These are phyloP conservation scores for Eubucco bourcierii DNA, from an alignment of 2,113 vertebrate species.

Conservation along the genomic window DNA sequence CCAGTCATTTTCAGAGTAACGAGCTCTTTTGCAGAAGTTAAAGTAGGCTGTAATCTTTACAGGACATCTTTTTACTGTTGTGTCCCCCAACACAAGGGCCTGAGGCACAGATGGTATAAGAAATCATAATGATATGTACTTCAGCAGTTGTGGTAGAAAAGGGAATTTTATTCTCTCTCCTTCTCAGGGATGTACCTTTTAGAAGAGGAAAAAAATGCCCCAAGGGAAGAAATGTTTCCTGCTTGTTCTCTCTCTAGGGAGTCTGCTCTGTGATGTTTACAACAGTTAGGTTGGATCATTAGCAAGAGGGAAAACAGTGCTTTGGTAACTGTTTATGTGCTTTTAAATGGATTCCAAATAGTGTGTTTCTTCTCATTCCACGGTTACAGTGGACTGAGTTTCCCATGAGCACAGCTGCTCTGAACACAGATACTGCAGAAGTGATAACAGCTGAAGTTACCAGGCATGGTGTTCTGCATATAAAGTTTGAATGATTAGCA, in stretches of 20 bases:
- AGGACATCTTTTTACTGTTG: conserved; percentile 31
- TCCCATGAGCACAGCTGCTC: not conserved
- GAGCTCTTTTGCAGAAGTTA: not conserved
- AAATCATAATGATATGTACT: conserved; percentile 1
- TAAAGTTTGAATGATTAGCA: not conserved
- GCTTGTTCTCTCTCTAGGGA: conserved; percentile 34
- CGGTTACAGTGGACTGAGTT: not conserved
- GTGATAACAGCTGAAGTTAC: not conserved
- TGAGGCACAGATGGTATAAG: conserved; percentile 6
- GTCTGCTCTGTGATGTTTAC: conserved; percentile 42
- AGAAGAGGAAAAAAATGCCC: conserved; percentile 38
- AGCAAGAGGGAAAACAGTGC: not conserved
- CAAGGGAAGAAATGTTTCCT: conserved; percentile 52
- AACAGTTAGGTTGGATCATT: conserved; percentile 3
- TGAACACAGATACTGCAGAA: not conserved
- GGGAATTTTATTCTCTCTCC: conserved; percentile 23
- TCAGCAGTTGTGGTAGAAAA: conserved; percentile 22
- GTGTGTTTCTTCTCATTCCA: not conserved
- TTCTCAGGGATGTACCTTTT: conserved; percentile 52
- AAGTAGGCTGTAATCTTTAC: conserved; percentile 7
- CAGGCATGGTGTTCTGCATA: not conserved
- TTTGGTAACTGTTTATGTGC: conserved; percentile 8
- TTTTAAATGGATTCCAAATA: conserved; percentile 7
- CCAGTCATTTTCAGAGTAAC: not conserved
- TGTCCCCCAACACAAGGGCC: conserved; percentile 23